Conservation (phyloP, 1,140 invertebrate genomes). For the Drosophila aff. region DNA sequence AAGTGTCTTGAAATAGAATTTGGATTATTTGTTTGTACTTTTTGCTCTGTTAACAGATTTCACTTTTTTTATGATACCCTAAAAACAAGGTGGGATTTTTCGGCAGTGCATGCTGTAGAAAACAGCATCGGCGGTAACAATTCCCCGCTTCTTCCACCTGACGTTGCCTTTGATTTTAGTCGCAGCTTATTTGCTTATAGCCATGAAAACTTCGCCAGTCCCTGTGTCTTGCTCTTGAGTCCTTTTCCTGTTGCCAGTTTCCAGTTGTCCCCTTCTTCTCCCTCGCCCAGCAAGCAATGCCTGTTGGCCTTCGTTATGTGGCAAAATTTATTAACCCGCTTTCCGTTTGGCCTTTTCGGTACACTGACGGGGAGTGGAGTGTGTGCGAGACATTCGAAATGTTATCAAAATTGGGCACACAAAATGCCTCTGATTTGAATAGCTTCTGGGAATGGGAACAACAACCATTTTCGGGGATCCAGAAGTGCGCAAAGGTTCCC, state of each 20-base stretch:
- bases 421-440: conserved; percentile 73
- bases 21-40: background rate
- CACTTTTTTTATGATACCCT: too few species aligned
- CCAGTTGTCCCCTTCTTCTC: background rate
- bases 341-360: conserved; percentile 26
- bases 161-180: conserved; percentile 68
- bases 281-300: conserved; percentile 17
- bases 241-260: conserved; percentile 32
- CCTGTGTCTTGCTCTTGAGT: conserved; percentile 28
- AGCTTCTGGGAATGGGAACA: conserved; percentile 30
- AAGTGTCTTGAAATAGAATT: background rate
- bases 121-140: conserved; percentile 40
- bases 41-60: background rate
- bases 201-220: conserved; percentile 63
- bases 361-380: background rate
- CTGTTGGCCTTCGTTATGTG: conserved; percentile 52
- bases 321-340: conserved; percentile 75
- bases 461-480: conserved; percentile 55
- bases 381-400: conserved; percentile 62
- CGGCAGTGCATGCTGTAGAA: conserved; percentile 16
- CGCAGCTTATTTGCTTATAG: conserved; percentile 79
- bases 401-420: conserved; percentile 71
- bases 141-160: conserved; percentile 43
- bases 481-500: conserved; percentile 3
- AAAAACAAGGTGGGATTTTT: background rate